Percentiles rank a stretch among this genome's conserved stretches.
Evolutionary conservation across 2,888 invertebrate genomes (phyloP).

Genomic region (Andrena dorsata): DNA sequence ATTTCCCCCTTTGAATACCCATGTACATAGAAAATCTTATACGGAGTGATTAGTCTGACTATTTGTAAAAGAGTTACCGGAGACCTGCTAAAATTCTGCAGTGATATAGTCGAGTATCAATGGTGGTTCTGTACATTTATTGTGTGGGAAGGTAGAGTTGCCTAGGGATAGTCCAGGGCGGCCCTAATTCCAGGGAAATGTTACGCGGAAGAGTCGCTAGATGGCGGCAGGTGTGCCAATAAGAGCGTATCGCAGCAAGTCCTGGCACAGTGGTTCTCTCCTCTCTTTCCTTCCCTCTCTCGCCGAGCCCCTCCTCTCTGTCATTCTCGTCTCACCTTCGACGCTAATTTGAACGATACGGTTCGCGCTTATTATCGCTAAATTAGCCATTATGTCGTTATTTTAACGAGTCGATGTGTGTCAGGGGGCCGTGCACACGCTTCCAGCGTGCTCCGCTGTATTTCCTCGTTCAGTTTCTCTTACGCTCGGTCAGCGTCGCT

Average conservation of each 20-base stretch:
- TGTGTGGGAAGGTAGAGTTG: background rate
- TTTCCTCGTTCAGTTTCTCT: slow-evolving; percentile 62
- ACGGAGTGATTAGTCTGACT: background rate
- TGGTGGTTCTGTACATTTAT: background rate
- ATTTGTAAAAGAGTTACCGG: background rate
- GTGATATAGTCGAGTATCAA: background rate
- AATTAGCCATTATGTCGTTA: slow-evolving; percentile 85
- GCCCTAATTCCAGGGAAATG: slow-evolving; percentile 2
- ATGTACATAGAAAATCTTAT: no score
- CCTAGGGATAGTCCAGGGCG: background rate
- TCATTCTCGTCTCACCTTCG: slow-evolving; percentile 83
- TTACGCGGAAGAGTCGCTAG: slow-evolving; percentile 37
- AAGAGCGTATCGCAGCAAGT: slow-evolving; percentile 21
- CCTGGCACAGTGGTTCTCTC: slow-evolving; percentile 32
- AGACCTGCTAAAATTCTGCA: background rate
- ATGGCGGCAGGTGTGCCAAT: slow-evolving; percentile 50
- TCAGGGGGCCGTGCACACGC: slow-evolving; percentile 81
- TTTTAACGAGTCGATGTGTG: slow-evolving; percentile 85
- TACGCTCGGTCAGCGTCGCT: slow-evolving; percentile 27
- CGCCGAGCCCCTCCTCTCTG: slow-evolving; percentile 49
- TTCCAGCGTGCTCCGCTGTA: slow-evolving; percentile 57
- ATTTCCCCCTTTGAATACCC: no score
- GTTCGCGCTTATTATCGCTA: slow-evolving; percentile 84
- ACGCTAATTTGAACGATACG: slow-evolving; percentile 84
- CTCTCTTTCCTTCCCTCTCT: slow-evolving; percentile 38